Base-by-base conservation (phyloP, 2,888 invertebrate genomes). In the Drosophila aldrichi region DNA sequence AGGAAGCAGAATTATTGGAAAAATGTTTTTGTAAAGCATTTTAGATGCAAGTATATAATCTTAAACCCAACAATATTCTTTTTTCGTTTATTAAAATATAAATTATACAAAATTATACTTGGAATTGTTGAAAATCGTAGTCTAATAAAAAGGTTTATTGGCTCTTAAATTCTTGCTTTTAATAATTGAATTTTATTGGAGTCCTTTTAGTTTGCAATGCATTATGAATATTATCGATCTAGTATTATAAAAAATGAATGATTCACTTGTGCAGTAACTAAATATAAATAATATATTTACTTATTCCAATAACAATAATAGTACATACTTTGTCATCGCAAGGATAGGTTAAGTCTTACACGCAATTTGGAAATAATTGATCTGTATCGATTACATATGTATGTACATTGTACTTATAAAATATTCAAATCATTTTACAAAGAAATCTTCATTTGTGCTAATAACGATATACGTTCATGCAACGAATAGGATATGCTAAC, bases 261-360 rank as follows among this genome's bases (percentile, higher is more conserved):
- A 9, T 14, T 51, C 22, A 55, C 12, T 16, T 32, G 14, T 7
- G 2, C 2, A 1, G 2, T 20, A 55, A 18, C 20, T 18, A 55
- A 20, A 55, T 29, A 51, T 18, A 25, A 22, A 4, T 22, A 6
- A 22, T 2, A 2, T 6, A 32, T n/a, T 32, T 32, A 9, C 12
- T 38, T 25, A 22, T 38, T 38, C 25, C 12, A 40, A 18, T 38
- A 16, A 54, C 3, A 25, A 54, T 12, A 32, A 29, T 14, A 22
- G 9, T 46, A 25, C n/a, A 22, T 22, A 2, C 2, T 29, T n/a
- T 32, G 32, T 43, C 58, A 32, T 58, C 61, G 67, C 48, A 43
- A 69, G 63, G 46, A 34, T 49, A 74, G 44, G 48, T 58, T 61
- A 44, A 66, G 74, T 57, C 73, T 59, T 66, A 66, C 61, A 58